A percentile compares a stretch with the other conserved stretches of the same genome.
phyloP scores from a whole-genome alignment of 2,888 invertebrate genomes.

The Dryobota labecula region DNA sequence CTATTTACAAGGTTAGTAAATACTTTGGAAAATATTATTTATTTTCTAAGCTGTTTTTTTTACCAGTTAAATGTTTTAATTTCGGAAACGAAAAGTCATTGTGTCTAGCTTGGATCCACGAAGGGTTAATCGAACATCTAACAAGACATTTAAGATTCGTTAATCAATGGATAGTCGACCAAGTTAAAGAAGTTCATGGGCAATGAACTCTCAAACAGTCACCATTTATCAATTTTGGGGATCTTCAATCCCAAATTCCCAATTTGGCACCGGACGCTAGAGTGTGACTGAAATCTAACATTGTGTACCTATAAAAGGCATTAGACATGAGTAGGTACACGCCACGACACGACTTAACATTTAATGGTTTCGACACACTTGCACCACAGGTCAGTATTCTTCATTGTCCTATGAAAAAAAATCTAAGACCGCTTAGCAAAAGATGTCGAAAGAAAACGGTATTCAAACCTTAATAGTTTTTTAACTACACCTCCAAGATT shows the following conservation, averaged over 20 bases:
- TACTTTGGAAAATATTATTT: not conserved
- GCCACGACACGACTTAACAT: constrained; percentile 25
- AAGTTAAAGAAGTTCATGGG: not conserved
- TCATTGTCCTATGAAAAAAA: constrained; percentile 13
- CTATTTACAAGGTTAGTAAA: constrained; percentile 93
- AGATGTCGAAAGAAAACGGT: constrained; percentile 47
- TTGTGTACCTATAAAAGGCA: constrained; percentile 11
- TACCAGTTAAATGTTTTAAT: no score
- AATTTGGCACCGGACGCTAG: constrained; percentile 6
- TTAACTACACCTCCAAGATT: constrained; percentile 42
- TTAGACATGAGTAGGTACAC: no score
- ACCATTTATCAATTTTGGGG: constrained; percentile 7
- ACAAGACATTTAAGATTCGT: not conserved
- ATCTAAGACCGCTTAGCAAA: constrained; percentile 5
- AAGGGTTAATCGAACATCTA: no score
- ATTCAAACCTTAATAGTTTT: constrained; percentile 53
- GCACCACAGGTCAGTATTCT: constrained; percentile 2
- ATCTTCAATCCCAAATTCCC: constrained; percentile 12
- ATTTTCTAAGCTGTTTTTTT: no score
- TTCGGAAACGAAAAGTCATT: no score
- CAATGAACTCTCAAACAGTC: constrained; percentile 20
- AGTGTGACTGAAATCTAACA: constrained; percentile 20
- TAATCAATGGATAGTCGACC: not conserved
- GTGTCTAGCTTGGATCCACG: no score
- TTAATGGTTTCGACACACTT: constrained; percentile 32